Evolutionary conservation across 2,113 vertebrate species (phyloP).

Genomic region (Nematolebias whitei): DNA sequence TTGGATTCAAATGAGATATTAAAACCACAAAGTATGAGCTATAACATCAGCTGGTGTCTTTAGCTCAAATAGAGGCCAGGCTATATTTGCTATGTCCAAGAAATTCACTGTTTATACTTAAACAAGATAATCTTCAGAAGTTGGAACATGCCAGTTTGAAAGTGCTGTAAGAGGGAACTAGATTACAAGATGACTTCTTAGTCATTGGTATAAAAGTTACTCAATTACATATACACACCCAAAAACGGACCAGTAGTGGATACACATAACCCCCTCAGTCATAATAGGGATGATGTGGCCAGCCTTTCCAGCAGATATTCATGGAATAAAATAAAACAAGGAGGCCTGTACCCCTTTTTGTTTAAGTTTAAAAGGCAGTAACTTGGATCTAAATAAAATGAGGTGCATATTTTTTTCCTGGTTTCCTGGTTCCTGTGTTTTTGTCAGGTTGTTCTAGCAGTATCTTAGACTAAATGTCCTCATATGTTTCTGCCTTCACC

Average conservation of each 20-base stretch:
- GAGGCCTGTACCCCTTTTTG: not conserved
- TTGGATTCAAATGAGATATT: conserved; percentile 1
- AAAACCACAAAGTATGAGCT: not conserved
- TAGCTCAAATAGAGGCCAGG: not conserved
- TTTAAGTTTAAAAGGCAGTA: not conserved
- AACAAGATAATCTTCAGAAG: not conserved
- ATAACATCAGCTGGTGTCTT: not conserved
- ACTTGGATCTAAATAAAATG: conserved; percentile 1
- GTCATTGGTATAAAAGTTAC: not conserved
- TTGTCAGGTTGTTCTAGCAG: too few species aligned
- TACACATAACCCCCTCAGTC: not conserved
- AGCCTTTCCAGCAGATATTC: not conserved
- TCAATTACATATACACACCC: not conserved
- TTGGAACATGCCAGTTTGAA: not conserved
- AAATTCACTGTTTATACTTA: not conserved
- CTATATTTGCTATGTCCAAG: not conserved
- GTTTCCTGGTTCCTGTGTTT: too few species aligned
- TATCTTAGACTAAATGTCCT: too few species aligned
- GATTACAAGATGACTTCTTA: not conserved
- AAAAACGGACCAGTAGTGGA: not conserved
- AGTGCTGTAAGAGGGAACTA: not conserved
- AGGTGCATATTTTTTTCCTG: not conserved
- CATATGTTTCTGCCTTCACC: too few species aligned
- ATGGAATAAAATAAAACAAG: conserved; percentile 8
- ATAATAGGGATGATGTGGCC: not conserved